A percentile compares a stretch with the other conserved stretches of the same genome.
Evolutionary conservation across 2,888 invertebrate species (phyloP).

Genomic region (Acrobasis suavella): DNA sequence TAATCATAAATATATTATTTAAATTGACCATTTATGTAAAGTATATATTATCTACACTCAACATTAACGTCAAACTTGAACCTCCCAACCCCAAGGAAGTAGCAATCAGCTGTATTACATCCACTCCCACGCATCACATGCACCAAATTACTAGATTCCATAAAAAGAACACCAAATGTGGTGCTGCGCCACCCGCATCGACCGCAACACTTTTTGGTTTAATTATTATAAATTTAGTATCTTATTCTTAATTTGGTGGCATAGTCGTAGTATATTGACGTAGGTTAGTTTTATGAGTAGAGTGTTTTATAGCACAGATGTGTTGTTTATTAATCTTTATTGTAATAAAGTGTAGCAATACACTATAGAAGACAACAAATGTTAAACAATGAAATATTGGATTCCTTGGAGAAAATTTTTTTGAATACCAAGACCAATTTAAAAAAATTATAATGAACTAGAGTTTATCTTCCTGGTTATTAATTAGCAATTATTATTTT

Average conservation of each 20-base stretch:
- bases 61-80: slow-evolving; percentile 17
- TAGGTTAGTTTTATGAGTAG: slow-evolving; percentile 14
- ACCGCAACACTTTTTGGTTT: slow-evolving; percentile 4
- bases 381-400: no score
- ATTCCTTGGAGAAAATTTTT: no score
- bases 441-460: no score
- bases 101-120: slow-evolving; percentile 6
- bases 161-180: slow-evolving; percentile 10
- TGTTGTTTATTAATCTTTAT: background rate
- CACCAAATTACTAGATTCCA: slow-evolving; percentile 10
- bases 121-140: slow-evolving; percentile 18
- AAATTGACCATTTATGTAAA: background rate
- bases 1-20: no score
- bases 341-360: no score
- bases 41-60: no score
- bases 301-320: background rate
- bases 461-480: no score
- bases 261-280: slow-evolving; percentile 8
- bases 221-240: slow-evolving; percentile 5
- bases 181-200: slow-evolving; percentile 8
- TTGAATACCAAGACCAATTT: no score
- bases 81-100: slow-evolving; percentile 15
- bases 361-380: no score
- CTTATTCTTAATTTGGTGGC: no score
- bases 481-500: no score